These are phyloP conservation scores for Rattus norvegicus DNA, from an alignment of 2,113 vertebrate species.

Conservation along the genomic window GRCr8 NC_086023.1:130384501-130385000, in stretches of 20 bases:
- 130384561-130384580: not conserved
- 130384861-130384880: not conserved
- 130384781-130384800: not conserved
- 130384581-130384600: not conserved
- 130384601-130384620: not conserved
- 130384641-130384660: not conserved
- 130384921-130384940: conserved; percentile 1
- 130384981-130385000: conserved; percentile 4
- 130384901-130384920: conserved; percentile 28
- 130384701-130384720: not conserved
- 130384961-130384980: not conserved
- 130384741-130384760: not conserved
- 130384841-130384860: not conserved
- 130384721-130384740: not conserved
- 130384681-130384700: not conserved
- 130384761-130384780: not conserved
- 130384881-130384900: not conserved
- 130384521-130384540: not conserved
- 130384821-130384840: not conserved
- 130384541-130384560: not conserved
- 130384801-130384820: not conserved
- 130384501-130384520: not conserved
- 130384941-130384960: not conserved
- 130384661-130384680: not conserved
- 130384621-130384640: conserved; percentile 25